Conservation (phyloP, 64 coral and sea anemone species). For the Astreopora myriophthalma region DNA sequence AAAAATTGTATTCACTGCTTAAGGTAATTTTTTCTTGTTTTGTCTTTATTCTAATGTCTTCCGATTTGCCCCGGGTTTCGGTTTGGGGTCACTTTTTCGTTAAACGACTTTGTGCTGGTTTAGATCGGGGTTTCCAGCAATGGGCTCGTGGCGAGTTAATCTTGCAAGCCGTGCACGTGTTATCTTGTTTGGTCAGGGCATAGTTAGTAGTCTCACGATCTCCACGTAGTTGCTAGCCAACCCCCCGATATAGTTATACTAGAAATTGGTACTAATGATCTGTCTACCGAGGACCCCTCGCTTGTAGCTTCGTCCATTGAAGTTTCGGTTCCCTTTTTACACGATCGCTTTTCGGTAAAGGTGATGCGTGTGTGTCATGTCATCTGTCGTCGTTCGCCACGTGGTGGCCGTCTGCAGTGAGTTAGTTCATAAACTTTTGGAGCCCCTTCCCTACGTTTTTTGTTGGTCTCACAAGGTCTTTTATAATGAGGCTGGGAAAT, state of each 20-base stretch:
- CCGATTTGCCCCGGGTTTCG: not conserved
- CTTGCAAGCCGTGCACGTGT: too few species aligned
- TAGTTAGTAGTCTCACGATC: not conserved
- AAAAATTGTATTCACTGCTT: not conserved
- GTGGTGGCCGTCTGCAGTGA: not conserved
- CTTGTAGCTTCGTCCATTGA: too few species aligned
- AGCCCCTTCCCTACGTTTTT: not conserved
- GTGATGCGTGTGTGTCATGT: too few species aligned
- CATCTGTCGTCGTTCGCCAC: not conserved
- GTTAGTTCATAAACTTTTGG: not conserved
- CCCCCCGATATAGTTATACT: too few species aligned
- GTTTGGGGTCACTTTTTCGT: not conserved
- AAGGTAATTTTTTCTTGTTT: not conserved
- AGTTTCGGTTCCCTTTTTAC: too few species aligned
- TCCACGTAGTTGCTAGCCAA: too few species aligned
- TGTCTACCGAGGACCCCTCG: too few species aligned
- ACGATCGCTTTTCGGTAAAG: too few species aligned
- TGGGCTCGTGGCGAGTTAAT: not conserved
- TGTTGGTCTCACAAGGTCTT: not conserved
- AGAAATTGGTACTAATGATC: too few species aligned
- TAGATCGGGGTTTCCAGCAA: not conserved
- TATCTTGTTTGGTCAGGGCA: not conserved
- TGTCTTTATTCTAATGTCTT: not conserved
- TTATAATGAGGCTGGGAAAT: not conserved
- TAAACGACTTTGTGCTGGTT: not conserved